Conservation (phyloP, 2,888 invertebrate genomes). For the Gortyna flavago region DNA sequence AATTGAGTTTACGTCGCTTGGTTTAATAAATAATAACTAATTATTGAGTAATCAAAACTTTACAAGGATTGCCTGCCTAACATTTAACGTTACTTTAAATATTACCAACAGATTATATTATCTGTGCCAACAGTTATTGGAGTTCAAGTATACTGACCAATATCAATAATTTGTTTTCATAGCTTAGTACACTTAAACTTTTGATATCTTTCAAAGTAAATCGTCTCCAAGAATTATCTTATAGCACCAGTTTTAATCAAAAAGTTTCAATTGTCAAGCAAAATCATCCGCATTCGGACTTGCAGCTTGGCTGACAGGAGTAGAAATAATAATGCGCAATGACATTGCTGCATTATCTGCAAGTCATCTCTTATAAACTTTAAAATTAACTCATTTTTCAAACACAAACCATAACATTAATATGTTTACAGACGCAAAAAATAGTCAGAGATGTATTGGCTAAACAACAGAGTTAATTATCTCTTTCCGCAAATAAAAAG, state of each 20-base stretch:
- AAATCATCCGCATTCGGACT: background rate
- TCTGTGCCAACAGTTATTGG: too few species aligned
- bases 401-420: constrained; percentile 3
- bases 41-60: background rate
- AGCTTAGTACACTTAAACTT: background rate
- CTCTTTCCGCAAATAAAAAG: constrained; percentile 29
- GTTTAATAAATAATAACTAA: constrained; percentile 13
- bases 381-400: background rate
- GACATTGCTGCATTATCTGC: too few species aligned
- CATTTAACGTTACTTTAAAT: background rate
- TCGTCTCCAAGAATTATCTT: background rate
- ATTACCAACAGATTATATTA: too few species aligned
- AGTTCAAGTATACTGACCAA: background rate
- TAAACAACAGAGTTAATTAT: constrained; percentile 22
- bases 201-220: background rate
- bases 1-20: constrained; percentile 37
- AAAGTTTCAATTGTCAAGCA: background rate
- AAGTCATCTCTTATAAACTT: background rate
- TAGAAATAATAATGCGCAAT: background rate
- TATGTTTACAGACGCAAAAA: background rate
- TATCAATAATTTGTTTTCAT: background rate
- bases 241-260: background rate
- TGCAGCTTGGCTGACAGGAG: background rate
- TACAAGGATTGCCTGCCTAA: background rate
- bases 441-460: background rate